Percentiles rank a stretch among this genome's conserved stretches.
These are phyloP conservation scores for Carabus problematicus DNA, from an alignment of 2,888 invertebrate genomes.

Conservation along the genomic window DNA sequence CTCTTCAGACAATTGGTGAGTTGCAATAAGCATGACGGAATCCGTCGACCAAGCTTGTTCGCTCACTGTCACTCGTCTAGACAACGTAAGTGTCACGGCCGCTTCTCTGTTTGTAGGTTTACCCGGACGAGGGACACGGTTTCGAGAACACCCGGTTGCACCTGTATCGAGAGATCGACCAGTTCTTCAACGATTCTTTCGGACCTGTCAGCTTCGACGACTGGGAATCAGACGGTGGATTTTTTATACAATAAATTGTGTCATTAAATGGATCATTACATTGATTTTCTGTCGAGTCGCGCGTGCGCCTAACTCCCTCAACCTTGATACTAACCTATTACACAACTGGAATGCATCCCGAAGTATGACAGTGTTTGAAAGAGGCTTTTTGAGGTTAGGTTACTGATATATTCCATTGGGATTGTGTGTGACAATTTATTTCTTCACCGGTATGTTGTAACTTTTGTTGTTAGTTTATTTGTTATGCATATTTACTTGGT, in stretches of 20 bases:
- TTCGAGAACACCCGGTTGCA: constrained; percentile 76
- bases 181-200: constrained; percentile 86
- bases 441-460: too few relatives aligned
- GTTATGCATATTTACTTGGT: too few relatives aligned
- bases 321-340: too few relatives aligned
- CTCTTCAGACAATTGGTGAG: constrained; percentile 84
- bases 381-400: too few relatives aligned
- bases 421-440: too few relatives aligned
- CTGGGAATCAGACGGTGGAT: constrained; percentile 56
- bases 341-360: too few relatives aligned
- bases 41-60: constrained; percentile 5
- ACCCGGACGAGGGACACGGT: constrained; percentile 85
- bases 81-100: constrained; percentile 20
- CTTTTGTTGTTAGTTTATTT: too few relatives aligned
- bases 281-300: too few relatives aligned
- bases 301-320: too few relatives aligned
- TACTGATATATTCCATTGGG: too few relatives aligned
- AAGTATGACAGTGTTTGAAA: too few relatives aligned
- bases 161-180: constrained; percentile 84
- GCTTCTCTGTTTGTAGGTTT: constrained; percentile 67
- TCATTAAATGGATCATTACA: too few relatives aligned
- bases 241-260: constrained; percentile 54
- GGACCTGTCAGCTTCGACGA: constrained; percentile 61
- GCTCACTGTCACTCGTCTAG: constrained; percentile 21
- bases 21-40: constrained; percentile 28